Evolutionary conservation across 2,113 vertebrate genomes (phyloP).

Genomic region (Procapra przewalskii): DNA sequence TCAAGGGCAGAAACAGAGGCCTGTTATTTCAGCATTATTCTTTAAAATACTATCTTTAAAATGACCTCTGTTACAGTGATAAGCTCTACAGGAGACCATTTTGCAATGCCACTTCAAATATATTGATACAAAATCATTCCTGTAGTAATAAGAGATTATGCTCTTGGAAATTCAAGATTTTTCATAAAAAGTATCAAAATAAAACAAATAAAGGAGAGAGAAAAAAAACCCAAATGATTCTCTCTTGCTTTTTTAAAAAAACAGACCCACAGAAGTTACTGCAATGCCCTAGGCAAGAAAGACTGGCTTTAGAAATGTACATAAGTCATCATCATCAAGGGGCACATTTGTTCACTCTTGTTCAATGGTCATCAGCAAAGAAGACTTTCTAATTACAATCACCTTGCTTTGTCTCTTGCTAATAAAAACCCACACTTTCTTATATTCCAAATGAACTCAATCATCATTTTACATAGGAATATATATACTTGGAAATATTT

Average conservation of each 20-base stretch:
- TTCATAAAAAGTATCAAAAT: neutral
- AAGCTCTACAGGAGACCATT: neutral
- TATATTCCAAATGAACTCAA: neutral
- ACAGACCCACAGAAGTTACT: neutral
- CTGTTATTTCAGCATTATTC: neutral
- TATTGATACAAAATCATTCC: neutral
- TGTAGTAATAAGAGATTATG: neutral
- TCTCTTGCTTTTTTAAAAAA: neutral
- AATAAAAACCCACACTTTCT: neutral
- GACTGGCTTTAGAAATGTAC: neutral
- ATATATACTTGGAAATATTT: neutral
- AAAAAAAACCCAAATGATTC: neutral
- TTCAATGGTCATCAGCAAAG: neutral
- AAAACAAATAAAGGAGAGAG: neutral
- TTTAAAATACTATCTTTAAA: neutral
- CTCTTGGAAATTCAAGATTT: neutral
- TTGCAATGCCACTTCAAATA: conserved; percentile 13
- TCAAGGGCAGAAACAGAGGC: neutral
- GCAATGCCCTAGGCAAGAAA: neutral
- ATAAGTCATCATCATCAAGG: neutral
- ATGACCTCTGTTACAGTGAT: neutral
- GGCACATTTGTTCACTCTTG: neutral
- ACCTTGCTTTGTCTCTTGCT: neutral
- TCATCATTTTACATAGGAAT: neutral
- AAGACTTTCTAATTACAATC: neutral